Evolutionary conservation across 2,888 invertebrate species (phyloP).

Genomic region (Catocala fraxini): DNA sequence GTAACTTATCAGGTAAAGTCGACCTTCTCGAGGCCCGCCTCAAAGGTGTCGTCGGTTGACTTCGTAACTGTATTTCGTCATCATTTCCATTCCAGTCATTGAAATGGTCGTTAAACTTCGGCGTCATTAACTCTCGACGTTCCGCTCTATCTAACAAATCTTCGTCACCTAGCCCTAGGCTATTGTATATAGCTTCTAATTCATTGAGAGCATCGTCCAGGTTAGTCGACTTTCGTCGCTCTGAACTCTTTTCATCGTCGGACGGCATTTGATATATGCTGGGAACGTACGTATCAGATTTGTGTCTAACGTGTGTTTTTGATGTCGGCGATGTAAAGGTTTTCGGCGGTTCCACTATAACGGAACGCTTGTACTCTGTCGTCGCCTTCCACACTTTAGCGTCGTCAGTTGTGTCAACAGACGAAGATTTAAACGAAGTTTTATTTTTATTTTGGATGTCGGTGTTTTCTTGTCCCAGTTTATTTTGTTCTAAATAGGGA

Average conservation of each 20-base stretch:
- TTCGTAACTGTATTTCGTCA: slow-evolving; percentile 78
- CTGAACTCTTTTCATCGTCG: slow-evolving; percentile 82
- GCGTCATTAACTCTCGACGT: slow-evolving; percentile 89
- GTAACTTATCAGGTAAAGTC: slow-evolving; percentile 89
- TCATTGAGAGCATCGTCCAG: slow-evolving; percentile 96
- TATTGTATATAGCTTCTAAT: slow-evolving; percentile 96
- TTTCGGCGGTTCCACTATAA: slow-evolving; percentile 75
- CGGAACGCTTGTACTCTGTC: slow-evolving; percentile 80
- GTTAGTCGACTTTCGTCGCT: slow-evolving; percentile 91
- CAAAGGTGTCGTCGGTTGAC: slow-evolving; percentile 82
- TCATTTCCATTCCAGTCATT: slow-evolving; percentile 86
- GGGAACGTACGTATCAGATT: slow-evolving; percentile 79
- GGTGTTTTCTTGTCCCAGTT: slow-evolving; percentile 57
- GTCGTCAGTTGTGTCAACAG: slow-evolving; percentile 75
- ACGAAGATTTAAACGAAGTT: slow-evolving; percentile 61
- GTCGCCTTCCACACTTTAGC: slow-evolving; percentile 84
- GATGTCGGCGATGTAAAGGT: slow-evolving; percentile 68
- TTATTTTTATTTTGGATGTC: slow-evolving; percentile 73
- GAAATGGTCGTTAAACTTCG: slow-evolving; percentile 80
- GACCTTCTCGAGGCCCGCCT: slow-evolving; percentile 77
- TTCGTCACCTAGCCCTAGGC: slow-evolving; percentile 94
- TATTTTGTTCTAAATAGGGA: slow-evolving; percentile 63
- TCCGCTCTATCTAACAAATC: slow-evolving; percentile 94
- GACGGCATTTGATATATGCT: slow-evolving; percentile 76
- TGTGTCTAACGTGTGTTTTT: slow-evolving; percentile 80